Evolutionary conservation across 2,888 invertebrate species (phyloP).

Genomic region (Drosophila barbarae): DNA sequence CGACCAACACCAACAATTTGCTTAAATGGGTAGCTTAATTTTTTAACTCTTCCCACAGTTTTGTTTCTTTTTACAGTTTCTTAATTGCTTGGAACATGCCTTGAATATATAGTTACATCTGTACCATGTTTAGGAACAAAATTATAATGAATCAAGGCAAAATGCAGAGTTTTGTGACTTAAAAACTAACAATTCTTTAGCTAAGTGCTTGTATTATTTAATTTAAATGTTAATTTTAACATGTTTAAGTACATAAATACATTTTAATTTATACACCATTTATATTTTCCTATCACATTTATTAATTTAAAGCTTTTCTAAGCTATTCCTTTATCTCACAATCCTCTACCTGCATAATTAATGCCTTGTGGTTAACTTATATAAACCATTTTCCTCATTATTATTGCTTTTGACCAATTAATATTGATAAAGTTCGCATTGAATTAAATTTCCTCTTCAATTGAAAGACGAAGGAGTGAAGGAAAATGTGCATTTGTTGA

Average conservation of each 20-base stretch:
- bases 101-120: slow-evolving; percentile 49
- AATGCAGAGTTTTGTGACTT: slow-evolving; percentile 8
- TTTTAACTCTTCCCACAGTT: slow-evolving; percentile 36
- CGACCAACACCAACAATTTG: slow-evolving; percentile 65
- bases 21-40: slow-evolving; percentile 40
- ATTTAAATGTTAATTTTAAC: not conserved
- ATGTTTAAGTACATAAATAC: not conserved
- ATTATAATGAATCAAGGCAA: slow-evolving; percentile 26
- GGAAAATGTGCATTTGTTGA: slow-evolving; percentile 5
- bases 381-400: not conserved
- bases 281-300: not conserved
- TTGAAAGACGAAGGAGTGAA: slow-evolving; percentile 3
- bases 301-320: slow-evolving; percentile 3
- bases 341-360: not conserved
- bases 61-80: slow-evolving; percentile 40
- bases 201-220: not conserved
- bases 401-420: slow-evolving; percentile 19
- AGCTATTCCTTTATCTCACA: not conserved
- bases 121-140: slow-evolving; percentile 34
- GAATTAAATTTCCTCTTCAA: slow-evolving; percentile 10
- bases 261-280: no score
- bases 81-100: slow-evolving; percentile 66
- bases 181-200: not conserved
- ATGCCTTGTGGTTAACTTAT: slow-evolving; percentile 7
- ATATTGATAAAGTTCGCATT: slow-evolving; percentile 15